phyloP scores from a whole-genome alignment of 2,113 vertebrate species.

The Coptodon rendalli region DNA sequence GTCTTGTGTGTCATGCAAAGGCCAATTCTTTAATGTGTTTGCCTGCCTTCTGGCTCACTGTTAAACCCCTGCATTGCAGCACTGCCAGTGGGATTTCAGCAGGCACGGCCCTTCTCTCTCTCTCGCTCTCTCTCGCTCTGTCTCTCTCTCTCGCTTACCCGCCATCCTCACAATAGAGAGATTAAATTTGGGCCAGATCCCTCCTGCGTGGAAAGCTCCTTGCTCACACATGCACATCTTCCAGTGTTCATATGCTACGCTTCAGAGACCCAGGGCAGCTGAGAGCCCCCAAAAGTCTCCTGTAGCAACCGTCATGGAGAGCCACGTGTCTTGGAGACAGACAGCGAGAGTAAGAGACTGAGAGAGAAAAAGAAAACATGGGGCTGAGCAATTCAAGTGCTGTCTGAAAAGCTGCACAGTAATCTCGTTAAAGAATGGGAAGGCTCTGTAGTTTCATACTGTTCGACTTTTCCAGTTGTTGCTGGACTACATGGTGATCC shows the following conservation, averaged over 20 bases:
- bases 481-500: not conserved
- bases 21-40: constrained; percentile 45
- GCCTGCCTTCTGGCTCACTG: constrained; percentile 52
- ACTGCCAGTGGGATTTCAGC: constrained; percentile 65
- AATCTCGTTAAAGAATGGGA: constrained; percentile 38
- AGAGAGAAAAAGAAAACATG: constrained; percentile 4
- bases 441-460: constrained; percentile 10
- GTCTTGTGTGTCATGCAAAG: not conserved
- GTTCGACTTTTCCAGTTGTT: constrained; percentile 14
- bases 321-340: constrained; percentile 60
- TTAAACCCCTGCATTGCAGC: constrained; percentile 78
- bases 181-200: constrained; percentile 66
- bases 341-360: constrained; percentile 2
- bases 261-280: constrained; percentile 42
- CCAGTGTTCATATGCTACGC: constrained; percentile 38
- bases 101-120: constrained; percentile 42
- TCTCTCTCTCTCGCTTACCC: constrained; percentile 11
- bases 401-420: constrained; percentile 46
- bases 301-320: constrained; percentile 37
- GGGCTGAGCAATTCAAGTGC: constrained; percentile 43
- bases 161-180: constrained; percentile 60
- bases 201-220: constrained; percentile 52
- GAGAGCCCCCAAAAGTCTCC: constrained; percentile 45
- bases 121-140: constrained; percentile 8
- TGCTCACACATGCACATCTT: constrained; percentile 48